These are phyloP conservation scores for Petrocephalus sullivani DNA, from an alignment of 2,797 vertebrate species.

Conservation along the genomic window DNA sequence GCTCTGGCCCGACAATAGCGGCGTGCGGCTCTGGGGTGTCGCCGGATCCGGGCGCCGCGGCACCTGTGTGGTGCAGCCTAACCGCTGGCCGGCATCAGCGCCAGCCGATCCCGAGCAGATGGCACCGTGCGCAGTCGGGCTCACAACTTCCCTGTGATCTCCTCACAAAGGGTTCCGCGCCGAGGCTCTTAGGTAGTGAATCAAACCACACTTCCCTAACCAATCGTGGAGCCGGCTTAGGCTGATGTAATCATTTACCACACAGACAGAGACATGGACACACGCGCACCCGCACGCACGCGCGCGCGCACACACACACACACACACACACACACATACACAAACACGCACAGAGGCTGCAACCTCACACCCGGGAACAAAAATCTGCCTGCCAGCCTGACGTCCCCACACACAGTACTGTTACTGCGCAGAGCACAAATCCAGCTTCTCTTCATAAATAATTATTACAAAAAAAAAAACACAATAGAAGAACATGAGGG, in stretches of 20 bases:
- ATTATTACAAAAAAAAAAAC: background rate
- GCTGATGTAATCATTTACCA: conserved; percentile 85
- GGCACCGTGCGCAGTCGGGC: conserved; percentile 70
- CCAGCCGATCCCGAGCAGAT: conserved; percentile 46
- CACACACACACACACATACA: conserved; percentile 36
- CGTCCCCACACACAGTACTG: conserved; percentile 44
- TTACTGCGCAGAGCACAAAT: conserved; percentile 37
- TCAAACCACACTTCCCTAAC: conserved; percentile 79
- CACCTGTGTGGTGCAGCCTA: conserved; percentile 60
- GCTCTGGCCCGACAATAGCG: conserved; percentile 23
- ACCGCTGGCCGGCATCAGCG: conserved; percentile 31
- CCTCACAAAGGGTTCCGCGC: conserved; percentile 81
- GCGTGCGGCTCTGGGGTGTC: conserved; percentile 39
- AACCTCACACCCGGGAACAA: conserved; percentile 49
- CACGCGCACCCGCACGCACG: conserved; percentile 36
- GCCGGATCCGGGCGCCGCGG: conserved; percentile 37
- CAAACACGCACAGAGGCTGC: conserved; percentile 27
- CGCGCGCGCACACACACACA: conserved; percentile 49
- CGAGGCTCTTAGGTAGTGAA: conserved; percentile 78
- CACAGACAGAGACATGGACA: conserved; percentile 57
- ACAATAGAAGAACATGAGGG: background rate
- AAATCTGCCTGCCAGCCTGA: conserved; percentile 51
- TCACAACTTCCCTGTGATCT: conserved; percentile 70
- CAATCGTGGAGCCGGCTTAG: conserved; percentile 72
- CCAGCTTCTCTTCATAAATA: conserved; percentile 3